A percentile compares a stretch with the other conserved stretches of the same genome.
phyloP scores from a whole-genome alignment of 1,140 invertebrate species.

The Mya arenaria region DNA sequence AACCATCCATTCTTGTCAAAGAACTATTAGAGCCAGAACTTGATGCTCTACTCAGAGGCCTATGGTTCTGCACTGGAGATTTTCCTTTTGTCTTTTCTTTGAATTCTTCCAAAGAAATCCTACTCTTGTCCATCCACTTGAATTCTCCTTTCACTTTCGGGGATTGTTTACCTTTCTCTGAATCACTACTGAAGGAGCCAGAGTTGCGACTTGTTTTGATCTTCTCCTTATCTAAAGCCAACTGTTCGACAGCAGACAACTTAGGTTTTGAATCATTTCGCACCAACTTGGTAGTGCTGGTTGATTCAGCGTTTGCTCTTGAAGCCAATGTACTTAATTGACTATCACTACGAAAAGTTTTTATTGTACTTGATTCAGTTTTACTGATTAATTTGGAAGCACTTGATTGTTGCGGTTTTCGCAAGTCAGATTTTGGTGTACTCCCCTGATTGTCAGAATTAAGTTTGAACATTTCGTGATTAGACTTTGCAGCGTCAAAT shows the following conservation, averaged over 20 bases:
- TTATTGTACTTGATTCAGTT: neutral
- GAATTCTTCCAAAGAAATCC: conserved; percentile 39
- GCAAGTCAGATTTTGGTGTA: neutral
- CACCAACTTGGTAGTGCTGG: neutral
- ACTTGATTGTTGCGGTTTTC: no score
- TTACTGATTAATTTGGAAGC: neutral
- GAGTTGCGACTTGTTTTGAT: conserved; percentile 19
- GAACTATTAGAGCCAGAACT: conserved; percentile 49
- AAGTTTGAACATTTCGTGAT: conserved; percentile 5
- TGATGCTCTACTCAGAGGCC: conserved; percentile 34
- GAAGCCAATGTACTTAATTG: neutral
- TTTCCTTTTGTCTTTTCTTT: conserved; percentile 18
- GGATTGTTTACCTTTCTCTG: conserved; percentile 17
- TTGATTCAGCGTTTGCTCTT: neutral
- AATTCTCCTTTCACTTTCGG: conserved; percentile 22
- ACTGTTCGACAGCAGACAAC: conserved; percentile 15
- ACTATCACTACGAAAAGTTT: neutral
- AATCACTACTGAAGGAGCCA: conserved; percentile 45
- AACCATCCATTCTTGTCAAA: neutral
- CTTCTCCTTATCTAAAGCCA: conserved; percentile 8
- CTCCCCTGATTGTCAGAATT: conserved; percentile 18
- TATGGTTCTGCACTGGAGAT: conserved; percentile 28
- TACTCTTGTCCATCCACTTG: conserved; percentile 40
- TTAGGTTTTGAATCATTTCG: neutral
- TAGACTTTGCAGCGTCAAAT: conserved; percentile 22